Conservation (phyloP, 2,888 invertebrate species). For the Caenorhabditis parvicauda region DNA sequence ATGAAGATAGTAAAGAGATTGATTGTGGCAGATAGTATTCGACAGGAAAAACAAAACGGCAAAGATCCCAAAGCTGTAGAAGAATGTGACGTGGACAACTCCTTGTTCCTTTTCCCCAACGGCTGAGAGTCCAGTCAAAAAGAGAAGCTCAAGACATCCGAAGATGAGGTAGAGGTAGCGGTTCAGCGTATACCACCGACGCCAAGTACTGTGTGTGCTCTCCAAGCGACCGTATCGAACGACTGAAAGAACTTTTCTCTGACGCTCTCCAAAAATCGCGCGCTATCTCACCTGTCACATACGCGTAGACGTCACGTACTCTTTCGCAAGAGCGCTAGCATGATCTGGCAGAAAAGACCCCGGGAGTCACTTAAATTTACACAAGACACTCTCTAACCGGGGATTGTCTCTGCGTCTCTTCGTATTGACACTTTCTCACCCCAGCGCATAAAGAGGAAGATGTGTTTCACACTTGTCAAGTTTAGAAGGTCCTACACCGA, state of each 20-base stretch:
- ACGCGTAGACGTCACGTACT: background rate
- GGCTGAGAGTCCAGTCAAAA: constrained; percentile 62
- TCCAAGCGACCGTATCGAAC: constrained; percentile 50
- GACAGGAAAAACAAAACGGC: constrained; percentile 53
- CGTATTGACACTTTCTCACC: too few species aligned
- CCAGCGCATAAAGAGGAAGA: too few species aligned
- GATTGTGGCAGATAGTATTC: constrained; percentile 52
- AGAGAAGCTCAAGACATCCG: constrained; percentile 65
- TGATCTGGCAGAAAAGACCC: too few species aligned
- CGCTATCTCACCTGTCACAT: too few species aligned
- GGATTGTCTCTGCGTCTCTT: too few species aligned
- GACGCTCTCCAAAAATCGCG: background rate
- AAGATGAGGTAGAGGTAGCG: constrained; percentile 47
- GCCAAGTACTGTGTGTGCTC: constrained; percentile 35
- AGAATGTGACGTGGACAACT: constrained; percentile 33
- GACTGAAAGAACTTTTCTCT: constrained; percentile 28
- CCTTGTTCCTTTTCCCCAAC: constrained; percentile 55
- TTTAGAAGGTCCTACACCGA: too few species aligned
- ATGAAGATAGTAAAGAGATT: constrained; percentile 53
- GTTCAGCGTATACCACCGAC: constrained; percentile 43
- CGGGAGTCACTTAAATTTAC: too few species aligned
- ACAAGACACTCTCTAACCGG: too few species aligned
- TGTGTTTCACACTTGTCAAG: too few species aligned
- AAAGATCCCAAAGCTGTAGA: constrained; percentile 53
- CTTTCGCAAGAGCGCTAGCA: too few species aligned